Evolutionary conservation across 64 coral and sea anemone genomes (phyloP).

Genomic region (Dendrophyllia cribrosa): DNA sequence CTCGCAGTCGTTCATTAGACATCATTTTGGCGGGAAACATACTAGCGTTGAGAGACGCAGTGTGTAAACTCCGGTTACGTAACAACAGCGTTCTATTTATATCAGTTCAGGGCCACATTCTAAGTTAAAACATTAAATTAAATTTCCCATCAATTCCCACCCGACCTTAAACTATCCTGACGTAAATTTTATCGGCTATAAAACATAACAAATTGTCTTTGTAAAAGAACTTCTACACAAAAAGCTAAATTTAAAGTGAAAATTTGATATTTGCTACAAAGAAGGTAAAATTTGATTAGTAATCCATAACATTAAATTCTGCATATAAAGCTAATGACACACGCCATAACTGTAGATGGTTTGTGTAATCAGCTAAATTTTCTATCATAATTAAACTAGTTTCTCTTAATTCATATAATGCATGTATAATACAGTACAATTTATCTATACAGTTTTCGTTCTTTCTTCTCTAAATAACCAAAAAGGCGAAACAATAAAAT

Average conservation of each 20-base stretch:
- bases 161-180: background rate
- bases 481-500: background rate
- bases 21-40: background rate
- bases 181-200: no score
- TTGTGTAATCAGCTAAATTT: background rate
- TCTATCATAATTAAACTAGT: background rate
- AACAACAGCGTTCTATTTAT: background rate
- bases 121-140: background rate
- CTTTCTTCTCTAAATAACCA: background rate
- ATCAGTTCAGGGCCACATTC: background rate
- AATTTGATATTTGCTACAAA: background rate
- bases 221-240: background rate
- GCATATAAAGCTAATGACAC: background rate
- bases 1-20: background rate
- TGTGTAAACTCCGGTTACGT: background rate
- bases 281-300: background rate
- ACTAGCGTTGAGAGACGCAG: background rate
- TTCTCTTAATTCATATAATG: background rate
- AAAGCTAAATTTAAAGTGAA: background rate
- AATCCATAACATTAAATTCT: no score
- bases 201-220: background rate
- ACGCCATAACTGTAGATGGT: background rate
- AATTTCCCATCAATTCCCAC: background rate
- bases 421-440: background rate
- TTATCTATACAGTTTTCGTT: slow-evolving; percentile 3